Evolutionary conservation across 2,797 vertebrate genomes (phyloP), one percentile per base, ranked within the genome.

Genomic region (Esox lucius): DNA sequence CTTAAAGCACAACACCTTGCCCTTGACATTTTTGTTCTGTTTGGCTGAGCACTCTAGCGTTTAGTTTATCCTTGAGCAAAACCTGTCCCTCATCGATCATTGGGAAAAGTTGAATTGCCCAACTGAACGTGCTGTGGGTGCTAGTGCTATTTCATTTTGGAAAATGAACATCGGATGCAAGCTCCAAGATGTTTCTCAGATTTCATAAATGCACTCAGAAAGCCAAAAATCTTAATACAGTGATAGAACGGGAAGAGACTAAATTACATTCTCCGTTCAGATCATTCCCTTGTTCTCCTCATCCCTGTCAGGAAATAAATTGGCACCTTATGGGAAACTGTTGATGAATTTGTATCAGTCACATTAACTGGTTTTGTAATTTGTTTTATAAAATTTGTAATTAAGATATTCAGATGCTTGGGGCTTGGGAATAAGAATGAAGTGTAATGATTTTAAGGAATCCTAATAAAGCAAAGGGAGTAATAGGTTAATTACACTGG

Each of bases 401-500:
- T 89, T 84, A 85, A 87, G 73, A 84, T 51, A 83, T 65, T 75
- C 69, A 72, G 79, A 88, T 86, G 76, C 79, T 71, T 71, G 73
- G 67, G 80, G 79, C 86, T 67, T 82, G 81, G 78, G 87, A 88
- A 84, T 70, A 85, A 83, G 79, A 84, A 80, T 74, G 83, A 74
- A 70, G 66, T 68, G 72, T 78, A 78, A 69, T 76, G 77, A 62
- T 71, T 83, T 76, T 78, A 84, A 87, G 82, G 86, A 90, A 90
- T 90, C 83, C 87, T 79, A 87, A 85, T 83, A 82, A 89, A 86
- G 74, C 79, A 85, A 72, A 77, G 79, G 66, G 68, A 31, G 69
- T 66, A 77, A 75, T 53, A 76, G 69, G 42, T 84, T 85, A 82
- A 91, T 92, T 89, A 92, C 79, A 74, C 80, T 75, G 72, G 75